These are phyloP conservation scores for Etheostoma nigrum DNA, from an alignment of 2,797 vertebrate genomes.

Conservation along the genomic window DNA sequence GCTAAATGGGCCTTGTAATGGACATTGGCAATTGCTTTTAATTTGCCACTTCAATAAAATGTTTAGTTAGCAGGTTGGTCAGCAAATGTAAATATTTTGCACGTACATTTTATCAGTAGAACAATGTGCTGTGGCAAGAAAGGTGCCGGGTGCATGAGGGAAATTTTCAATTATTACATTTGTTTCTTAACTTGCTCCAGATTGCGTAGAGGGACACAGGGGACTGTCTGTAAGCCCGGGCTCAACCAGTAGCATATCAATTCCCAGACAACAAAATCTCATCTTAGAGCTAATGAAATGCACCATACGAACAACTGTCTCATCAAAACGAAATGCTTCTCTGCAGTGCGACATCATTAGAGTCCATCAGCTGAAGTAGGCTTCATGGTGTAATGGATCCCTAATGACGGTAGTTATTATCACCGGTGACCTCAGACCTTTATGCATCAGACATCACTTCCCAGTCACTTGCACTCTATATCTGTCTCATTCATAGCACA, in stretches of 20 bases:
- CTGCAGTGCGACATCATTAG: conserved; percentile 67
- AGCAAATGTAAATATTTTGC: not conserved
- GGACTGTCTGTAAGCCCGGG: conserved; percentile 25
- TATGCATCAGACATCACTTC: conserved; percentile 61
- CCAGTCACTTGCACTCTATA: conserved; percentile 61
- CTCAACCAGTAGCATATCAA: conserved; percentile 56
- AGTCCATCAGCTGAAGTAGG: conserved; percentile 72
- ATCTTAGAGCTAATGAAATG: conserved; percentile 79
- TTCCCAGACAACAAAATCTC: conserved; percentile 72
- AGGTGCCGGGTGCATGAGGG: conserved; percentile 18
- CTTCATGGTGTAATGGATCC: conserved; percentile 71
- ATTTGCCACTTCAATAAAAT: conserved; percentile 4
- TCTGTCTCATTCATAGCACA: conserved; percentile 63
- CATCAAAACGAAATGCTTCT: conserved; percentile 80
- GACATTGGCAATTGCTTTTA: conserved; percentile 6
- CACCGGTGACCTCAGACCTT: conserved; percentile 74
- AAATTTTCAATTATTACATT: conserved; percentile 57
- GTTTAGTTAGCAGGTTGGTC: not conserved
- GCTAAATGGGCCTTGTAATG: conserved; percentile 12
- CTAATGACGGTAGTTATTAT: conserved; percentile 75
- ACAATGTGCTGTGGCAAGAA: conserved; percentile 26
- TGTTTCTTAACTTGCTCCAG: conserved; percentile 55
- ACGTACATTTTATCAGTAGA: conserved; percentile 26
- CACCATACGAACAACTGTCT: conserved; percentile 71
- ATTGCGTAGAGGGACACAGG: conserved; percentile 46